Evolutionary conservation across 1,140 invertebrate species (phyloP).

Genomic region (Pachypsylla venusta): DNA sequence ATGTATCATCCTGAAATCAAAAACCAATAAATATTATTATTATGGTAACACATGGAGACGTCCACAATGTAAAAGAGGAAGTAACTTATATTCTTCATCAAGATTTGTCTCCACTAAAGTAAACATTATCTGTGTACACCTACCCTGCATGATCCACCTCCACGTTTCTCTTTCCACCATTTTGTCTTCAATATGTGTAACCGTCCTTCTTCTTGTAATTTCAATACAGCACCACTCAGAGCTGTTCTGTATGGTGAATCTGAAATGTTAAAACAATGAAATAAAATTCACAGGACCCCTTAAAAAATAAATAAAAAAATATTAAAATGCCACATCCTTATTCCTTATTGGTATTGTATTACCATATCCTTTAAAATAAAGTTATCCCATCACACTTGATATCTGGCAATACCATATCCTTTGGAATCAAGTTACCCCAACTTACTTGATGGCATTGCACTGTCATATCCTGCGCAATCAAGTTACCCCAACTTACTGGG

Average conservation of each 20-base stretch:
- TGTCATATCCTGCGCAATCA: too few species aligned
- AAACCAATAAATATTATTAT: not conserved
- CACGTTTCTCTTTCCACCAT: slow-evolving; percentile 89
- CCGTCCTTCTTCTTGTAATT: slow-evolving; percentile 84
- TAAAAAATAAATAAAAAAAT: not conserved
- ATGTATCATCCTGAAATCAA: slow-evolving; percentile 51
- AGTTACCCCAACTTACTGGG: too few species aligned
- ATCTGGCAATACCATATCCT: too few species aligned
- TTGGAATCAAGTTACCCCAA: too few species aligned
- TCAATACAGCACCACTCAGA: slow-evolving; percentile 74
- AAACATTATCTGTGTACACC: slow-evolving; percentile 28
- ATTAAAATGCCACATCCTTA: too few species aligned
- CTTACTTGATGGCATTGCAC: too few species aligned
- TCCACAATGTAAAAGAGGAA: not conserved
- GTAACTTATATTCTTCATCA: too few species aligned
- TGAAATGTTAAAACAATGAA: slow-evolving; percentile 30
- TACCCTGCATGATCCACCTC: slow-evolving; percentile 65
- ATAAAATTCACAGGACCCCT: not conserved
- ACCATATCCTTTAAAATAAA: too few species aligned
- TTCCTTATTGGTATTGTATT: too few species aligned
- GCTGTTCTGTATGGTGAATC: slow-evolving; percentile 74
- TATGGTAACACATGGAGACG: not conserved
- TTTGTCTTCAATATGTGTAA: slow-evolving; percentile 81
- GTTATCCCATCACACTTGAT: too few species aligned
- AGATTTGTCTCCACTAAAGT: too few species aligned